Evolutionary conservation across 1,140 invertebrate species (phyloP).

Genomic region (Camponotus floridanus): DNA sequence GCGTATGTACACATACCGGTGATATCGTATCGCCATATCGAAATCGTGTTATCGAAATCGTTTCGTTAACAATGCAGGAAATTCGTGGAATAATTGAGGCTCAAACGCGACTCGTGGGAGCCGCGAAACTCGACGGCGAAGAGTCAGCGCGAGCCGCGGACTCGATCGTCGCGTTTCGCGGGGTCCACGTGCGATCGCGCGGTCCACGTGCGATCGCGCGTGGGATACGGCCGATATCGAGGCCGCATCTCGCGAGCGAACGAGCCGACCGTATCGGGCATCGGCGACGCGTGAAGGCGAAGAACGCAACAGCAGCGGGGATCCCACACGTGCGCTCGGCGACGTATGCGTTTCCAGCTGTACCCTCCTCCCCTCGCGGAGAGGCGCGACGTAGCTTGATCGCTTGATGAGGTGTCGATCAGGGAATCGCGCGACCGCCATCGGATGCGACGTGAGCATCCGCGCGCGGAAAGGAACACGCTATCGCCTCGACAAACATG

Average conservation of each 20-base stretch:
- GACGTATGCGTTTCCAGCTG: neutral
- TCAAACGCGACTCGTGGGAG: neutral
- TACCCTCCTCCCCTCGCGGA: no score
- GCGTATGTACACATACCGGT: no score
- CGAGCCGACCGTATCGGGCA: neutral
- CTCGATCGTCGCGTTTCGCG: neutral
- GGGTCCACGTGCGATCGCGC: neutral
- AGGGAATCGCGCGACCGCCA: constrained; percentile 1
- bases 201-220: constrained; percentile 5
- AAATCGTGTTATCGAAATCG: neutral
- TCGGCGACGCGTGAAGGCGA: neutral
- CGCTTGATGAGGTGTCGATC: neutral
- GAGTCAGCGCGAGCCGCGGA: neutral
- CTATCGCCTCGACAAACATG: constrained; percentile 70
- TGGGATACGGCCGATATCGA: neutral
- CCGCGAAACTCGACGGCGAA: neutral
- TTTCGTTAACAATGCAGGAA: neutral
- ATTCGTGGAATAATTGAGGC: neutral
- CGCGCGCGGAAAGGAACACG: constrained; percentile 47
- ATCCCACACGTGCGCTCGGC: neutral
- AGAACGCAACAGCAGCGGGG: neutral
- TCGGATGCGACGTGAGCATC: constrained; percentile 48
- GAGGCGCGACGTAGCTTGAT: neutral
- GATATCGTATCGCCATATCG: neutral
- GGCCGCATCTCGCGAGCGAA: neutral